Percentiles rank a stretch among this genome's conserved stretches.
Conservation (phyloP, 2,113 vertebrate species). For the Paradisaea rubra region DNA sequence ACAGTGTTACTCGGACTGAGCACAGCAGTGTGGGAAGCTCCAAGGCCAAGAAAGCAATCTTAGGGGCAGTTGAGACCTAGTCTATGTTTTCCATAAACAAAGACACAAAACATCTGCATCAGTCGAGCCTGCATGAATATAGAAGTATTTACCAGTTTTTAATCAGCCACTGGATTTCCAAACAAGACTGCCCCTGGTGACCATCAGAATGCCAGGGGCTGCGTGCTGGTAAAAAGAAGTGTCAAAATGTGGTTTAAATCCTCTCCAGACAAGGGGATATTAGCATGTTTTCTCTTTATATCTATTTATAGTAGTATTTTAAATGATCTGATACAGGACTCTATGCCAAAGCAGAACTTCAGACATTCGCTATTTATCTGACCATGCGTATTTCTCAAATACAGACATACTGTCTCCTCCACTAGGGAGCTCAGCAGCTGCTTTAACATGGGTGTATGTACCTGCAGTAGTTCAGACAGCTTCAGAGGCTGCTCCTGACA, state of each 20-base stretch:
- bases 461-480: background rate
- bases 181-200: background rate
- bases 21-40: accelerated
- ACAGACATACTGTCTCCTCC: background rate
- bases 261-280: background rate
- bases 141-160: background rate
- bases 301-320: background rate
- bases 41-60: background rate
- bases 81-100: background rate
- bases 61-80: background rate
- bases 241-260: background rate
- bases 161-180: background rate
- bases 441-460: background rate
- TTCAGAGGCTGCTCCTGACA: background rate
- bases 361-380: background rate
- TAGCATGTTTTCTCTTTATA: background rate
- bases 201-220: background rate
- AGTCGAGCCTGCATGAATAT: background rate
- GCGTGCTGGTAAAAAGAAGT: background rate
- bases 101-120: background rate
- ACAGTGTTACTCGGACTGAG: background rate
- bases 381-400: background rate
- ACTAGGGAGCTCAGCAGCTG: background rate
- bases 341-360: background rate
- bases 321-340: background rate